Base-by-base conservation (phyloP, 1,140 invertebrate species). In the Nephila pilipes region DNA sequence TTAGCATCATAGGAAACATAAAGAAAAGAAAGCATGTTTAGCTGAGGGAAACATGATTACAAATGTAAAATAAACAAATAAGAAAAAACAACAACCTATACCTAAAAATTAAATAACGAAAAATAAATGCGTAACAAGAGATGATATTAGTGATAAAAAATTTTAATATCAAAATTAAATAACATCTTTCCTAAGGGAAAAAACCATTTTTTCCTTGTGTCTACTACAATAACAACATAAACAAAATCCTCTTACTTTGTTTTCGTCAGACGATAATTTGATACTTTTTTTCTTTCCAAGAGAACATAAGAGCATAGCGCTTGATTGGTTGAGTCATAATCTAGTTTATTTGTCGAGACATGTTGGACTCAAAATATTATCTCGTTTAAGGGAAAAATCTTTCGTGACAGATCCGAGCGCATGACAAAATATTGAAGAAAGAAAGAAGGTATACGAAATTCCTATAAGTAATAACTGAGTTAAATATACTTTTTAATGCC, bases 251-350 rank as follows among this genome's bases (percentile, higher is more conserved):
- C 54, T 5, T 22, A 18, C 46, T 16, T 85, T 55, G 38, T 54
- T 80, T 65, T 85, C 8, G 22, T 10, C 81, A 85, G 14, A 55
- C 38, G 81, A 85, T 85, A 85, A 85, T 85, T 85, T 85, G 46
- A 85, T n/a, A n/a, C n/a, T n/a, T 85, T 38, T 85, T 85, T 57
- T 57, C 75, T 2, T 57, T 25, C n/a, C 81, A 36, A 22, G 81
- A 46, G 81, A 85, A 55, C 38, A 14, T 57, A 55, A 38, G 22
- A 65, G 63, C n/a, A 12, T 20, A 22, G 54, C 81, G 14, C 55
- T 46, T 57, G 81, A 85, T 85, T 85, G 81, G 46, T 85, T 57
- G 46, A 85, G 38, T 85, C 81, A 85, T 85, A 85, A 85, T 85
- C 81, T 85, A 85, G 54, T 85, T 85, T 85, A 25, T 20, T 57